Percentiles rank a stretch among this genome's conserved stretches.
phyloP scores from a whole-genome alignment of 1,140 invertebrate genomes.

The Drosophila parvula region DNA sequence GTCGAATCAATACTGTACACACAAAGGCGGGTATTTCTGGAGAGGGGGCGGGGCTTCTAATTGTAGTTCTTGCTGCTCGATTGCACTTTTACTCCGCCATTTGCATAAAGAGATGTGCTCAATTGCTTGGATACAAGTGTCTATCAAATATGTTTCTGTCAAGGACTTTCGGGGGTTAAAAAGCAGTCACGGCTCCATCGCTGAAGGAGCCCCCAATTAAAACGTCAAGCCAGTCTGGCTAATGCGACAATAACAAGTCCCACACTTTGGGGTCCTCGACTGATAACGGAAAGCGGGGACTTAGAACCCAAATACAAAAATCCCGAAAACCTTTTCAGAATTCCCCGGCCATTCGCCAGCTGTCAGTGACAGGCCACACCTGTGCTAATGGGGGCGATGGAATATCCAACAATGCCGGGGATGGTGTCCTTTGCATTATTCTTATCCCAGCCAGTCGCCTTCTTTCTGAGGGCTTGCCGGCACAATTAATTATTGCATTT shows the following conservation, averaged over 20 bases:
- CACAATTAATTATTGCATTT: slow-evolving; percentile 54
- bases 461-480: slow-evolving; percentile 36
- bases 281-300: background rate
- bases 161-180: background rate
- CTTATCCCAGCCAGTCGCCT: slow-evolving; percentile 21
- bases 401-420: slow-evolving; percentile 14
- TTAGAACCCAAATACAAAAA: slow-evolving; percentile 20
- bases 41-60: slow-evolving; percentile 32
- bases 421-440: slow-evolving; percentile 32
- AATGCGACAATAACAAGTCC: slow-evolving; percentile 57
- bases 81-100: slow-evolving; percentile 41
- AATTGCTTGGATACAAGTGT: slow-evolving; percentile 27
- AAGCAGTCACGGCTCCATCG: background rate
- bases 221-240: slow-evolving; percentile 54
- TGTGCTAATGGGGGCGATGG: slow-evolving; percentile 41
- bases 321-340: slow-evolving; percentile 40
- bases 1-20: slow-evolving; percentile 4
- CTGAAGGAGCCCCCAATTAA: slow-evolving; percentile 52
- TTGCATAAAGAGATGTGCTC: slow-evolving; percentile 19
- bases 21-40: slow-evolving; percentile 1
- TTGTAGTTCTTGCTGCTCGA: slow-evolving; percentile 43
- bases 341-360: slow-evolving; percentile 1
- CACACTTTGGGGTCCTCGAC: background rate
- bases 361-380: slow-evolving; percentile 70
- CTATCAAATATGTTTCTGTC: slow-evolving; percentile 7